Evolutionary conservation across 2,888 invertebrate genomes (phyloP).

Genomic region (Eudiplozoon nipponicum): DNA sequence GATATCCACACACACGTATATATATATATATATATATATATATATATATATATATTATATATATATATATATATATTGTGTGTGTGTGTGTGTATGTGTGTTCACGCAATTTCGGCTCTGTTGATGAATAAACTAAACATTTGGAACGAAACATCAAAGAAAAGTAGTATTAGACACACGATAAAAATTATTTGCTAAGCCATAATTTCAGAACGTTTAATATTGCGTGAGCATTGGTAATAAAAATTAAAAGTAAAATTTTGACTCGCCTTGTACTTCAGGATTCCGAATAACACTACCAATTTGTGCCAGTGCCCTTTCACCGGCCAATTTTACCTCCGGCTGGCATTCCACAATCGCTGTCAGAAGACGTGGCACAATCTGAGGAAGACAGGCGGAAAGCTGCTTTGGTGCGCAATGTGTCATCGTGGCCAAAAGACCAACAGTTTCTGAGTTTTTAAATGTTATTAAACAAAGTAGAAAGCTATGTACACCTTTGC

Average conservation of each 20-base stretch:
- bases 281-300: conserved; percentile 90
- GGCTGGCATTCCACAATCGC: conserved; percentile 82
- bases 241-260: conserved; percentile 3
- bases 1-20: no score
- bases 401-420: conserved; percentile 92
- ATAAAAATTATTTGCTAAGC: no score
- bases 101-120: no score
- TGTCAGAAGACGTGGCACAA: conserved; percentile 82
- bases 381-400: conserved; percentile 76
- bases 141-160: no score
- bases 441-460: conserved; percentile 43
- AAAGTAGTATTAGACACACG: no score
- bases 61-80: no score
- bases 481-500: not conserved
- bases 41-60: no score
- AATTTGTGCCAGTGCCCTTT: conserved; percentile 67
- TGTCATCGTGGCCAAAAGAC: conserved; percentile 80
- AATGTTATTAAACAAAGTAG: not conserved
- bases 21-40: no score
- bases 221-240: no score
- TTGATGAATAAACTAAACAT: no score
- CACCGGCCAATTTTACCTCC: conserved; percentile 77
- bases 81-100: no score
- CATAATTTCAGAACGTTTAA: no score
- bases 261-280: conserved; percentile 46